These are phyloP conservation scores for Mesorhabditis spiculigera DNA, from an alignment of 2,888 invertebrate genomes.

Conservation along the genomic window DNA sequence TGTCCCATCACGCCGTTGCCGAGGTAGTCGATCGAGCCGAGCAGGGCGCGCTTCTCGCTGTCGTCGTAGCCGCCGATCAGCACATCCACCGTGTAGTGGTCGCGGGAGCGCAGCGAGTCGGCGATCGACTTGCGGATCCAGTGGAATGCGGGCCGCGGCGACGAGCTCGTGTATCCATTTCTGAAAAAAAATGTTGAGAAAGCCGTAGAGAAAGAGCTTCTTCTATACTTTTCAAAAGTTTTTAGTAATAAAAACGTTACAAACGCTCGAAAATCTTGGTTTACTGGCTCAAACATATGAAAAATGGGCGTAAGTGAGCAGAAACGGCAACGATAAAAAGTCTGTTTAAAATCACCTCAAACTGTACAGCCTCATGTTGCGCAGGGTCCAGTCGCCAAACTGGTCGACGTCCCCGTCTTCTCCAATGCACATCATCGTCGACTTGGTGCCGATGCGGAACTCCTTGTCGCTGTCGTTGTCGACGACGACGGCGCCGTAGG, in stretches of 20 bases:
- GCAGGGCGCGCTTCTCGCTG: conserved; percentile 74
- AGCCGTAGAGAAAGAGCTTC: conserved; percentile 8
- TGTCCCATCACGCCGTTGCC: conserved; percentile 70
- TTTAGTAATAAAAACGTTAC: not conserved
- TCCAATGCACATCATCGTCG: conserved; percentile 87
- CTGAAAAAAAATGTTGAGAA: not conserved
- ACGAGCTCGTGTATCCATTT: conserved; percentile 83
- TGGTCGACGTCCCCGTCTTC: conserved; percentile 95
- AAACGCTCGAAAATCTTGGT: no score
- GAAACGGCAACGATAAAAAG: not conserved
- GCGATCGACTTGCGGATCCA: conserved; percentile 82
- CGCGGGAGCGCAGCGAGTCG: conserved; percentile 78
- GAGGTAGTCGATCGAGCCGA: conserved; percentile 91
- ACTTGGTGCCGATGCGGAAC: conserved; percentile 79
- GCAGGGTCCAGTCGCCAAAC: conserved; percentile 94
- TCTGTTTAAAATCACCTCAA: conserved; percentile 70
- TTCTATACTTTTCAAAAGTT: not conserved
- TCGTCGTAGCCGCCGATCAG: conserved; percentile 82
- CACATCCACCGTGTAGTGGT: conserved; percentile 69
- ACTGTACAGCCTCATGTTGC: conserved; percentile 95
- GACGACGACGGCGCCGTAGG: conserved; percentile 50
- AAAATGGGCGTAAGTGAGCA: no score
- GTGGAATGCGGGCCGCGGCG: conserved; percentile 84
- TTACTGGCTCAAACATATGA: no score
- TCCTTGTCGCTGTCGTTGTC: conserved; percentile 82